Evolutionary conservation across 2,888 invertebrate species (phyloP).

Genomic region (Lithophane leautieri): DNA sequence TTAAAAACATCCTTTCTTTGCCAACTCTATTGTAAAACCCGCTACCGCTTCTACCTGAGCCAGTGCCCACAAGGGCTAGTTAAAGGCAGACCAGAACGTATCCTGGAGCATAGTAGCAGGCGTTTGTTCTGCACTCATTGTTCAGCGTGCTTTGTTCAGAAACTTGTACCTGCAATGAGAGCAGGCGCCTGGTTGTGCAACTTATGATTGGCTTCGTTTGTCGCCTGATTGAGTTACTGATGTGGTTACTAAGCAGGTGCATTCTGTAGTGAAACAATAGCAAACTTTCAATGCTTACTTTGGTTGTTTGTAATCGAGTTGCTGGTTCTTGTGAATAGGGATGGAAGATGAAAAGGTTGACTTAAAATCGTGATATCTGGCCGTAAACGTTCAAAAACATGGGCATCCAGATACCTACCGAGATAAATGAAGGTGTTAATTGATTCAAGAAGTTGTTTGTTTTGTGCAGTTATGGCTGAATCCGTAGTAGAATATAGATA

Average conservation of each 20-base stretch:
- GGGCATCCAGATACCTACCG: not conserved
- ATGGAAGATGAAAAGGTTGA: not conserved
- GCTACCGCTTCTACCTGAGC: not conserved
- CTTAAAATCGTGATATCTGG: not conserved
- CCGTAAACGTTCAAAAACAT: not conserved
- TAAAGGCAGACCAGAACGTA: conserved; percentile 66
- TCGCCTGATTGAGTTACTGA: conserved; percentile 24
- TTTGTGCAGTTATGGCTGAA: not conserved
- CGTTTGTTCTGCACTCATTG: conserved; percentile 65
- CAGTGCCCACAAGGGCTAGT: conserved; percentile 56
- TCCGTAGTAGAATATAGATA: not conserved
- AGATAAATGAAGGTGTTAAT: not conserved
- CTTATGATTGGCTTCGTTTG: conserved; percentile 56
- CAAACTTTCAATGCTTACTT: not conserved
- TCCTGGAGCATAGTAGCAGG: conserved; percentile 64
- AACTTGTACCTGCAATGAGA: conserved; percentile 64
- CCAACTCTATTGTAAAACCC: not conserved
- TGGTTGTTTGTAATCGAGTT: not conserved
- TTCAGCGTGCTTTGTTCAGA: conserved; percentile 60
- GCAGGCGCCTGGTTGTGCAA: conserved; percentile 54
- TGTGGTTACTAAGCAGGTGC: not conserved
- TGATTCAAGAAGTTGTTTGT: not conserved
- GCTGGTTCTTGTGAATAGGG: not conserved
- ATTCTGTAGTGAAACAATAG: conserved; percentile 8
- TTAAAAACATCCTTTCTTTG: not conserved